These are phyloP conservation scores for Pristis pectinata DNA, from an alignment of 2,797 vertebrate species.

Conservation along the genomic window DNA sequence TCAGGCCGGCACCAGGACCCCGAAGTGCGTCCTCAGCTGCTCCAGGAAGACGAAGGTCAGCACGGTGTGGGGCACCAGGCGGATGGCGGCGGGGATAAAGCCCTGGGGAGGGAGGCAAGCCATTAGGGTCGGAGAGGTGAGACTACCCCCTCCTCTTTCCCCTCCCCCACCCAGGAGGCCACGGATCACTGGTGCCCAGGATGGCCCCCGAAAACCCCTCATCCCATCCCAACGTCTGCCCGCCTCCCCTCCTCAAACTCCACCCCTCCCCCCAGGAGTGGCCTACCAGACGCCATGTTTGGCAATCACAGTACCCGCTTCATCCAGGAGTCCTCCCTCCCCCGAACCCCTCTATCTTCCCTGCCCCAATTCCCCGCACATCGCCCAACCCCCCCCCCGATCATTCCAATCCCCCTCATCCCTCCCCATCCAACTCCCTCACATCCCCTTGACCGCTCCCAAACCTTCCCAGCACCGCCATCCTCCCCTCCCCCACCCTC, in stretches of 20 bases:
- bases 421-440: neutral
- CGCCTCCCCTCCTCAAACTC: neutral
- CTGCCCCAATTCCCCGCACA: neutral
- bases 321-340: too few species aligned
- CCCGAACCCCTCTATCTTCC: rapidly evolving
- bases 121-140: neutral
- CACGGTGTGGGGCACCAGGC: conserved; percentile 83
- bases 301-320: too few species aligned
- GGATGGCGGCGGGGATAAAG: conserved; percentile 83
- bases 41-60: conserved; percentile 93
- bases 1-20: conserved; percentile 73
- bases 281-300: too few species aligned
- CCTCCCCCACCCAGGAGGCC: neutral
- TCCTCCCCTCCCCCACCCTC: neutral
- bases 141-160: neutral
- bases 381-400: too few species aligned
- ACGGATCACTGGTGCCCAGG: too few species aligned
- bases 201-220: neutral
- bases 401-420: too few species aligned
- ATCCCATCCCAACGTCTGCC: neutral
- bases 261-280: too few species aligned
- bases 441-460: too few species aligned
- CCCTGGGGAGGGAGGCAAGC: conserved; percentile 60
- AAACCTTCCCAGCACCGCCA: neutral
- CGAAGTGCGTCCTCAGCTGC: conserved; percentile 84